Evolutionary conservation across 1,140 invertebrate genomes (phyloP).

Genomic region (Heliconius eleuchia): DNA sequence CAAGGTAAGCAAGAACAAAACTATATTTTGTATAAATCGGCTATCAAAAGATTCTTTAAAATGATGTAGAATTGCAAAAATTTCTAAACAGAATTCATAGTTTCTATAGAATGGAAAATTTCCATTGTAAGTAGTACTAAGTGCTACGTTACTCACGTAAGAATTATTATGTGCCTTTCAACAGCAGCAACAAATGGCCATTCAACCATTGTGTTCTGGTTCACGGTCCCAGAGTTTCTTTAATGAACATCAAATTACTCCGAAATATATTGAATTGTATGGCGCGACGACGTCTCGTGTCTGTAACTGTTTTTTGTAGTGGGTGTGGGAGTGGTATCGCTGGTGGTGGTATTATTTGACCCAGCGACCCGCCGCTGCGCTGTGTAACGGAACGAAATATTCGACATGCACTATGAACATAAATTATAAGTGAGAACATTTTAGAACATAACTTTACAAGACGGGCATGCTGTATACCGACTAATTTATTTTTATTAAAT

Average conservation of each 20-base stretch:
- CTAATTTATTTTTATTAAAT: neutral
- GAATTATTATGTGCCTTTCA: conserved; percentile 75
- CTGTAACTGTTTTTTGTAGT: conserved; percentile 60
- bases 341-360: conserved; percentile 60
- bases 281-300: conserved; percentile 72
- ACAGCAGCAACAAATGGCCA: conserved; percentile 77
- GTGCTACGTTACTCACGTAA: conserved; percentile 70
- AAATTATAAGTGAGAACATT: conserved; percentile 81
- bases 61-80: conserved; percentile 12
- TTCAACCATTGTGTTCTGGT: conserved; percentile 80
- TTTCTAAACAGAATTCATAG: conserved; percentile 20
- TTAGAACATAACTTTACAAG: conserved; percentile 66
- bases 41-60: neutral
- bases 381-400: conserved; percentile 77
- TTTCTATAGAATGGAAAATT: conserved; percentile 38
- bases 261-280: conserved; percentile 80
- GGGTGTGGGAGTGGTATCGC: conserved; percentile 60
- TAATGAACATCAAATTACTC: conserved; percentile 81
- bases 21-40: neutral
- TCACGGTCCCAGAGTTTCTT: conserved; percentile 78
- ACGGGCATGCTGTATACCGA: neutral
- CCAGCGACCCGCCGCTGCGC: conserved; percentile 60
- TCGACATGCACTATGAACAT: conserved; percentile 77
- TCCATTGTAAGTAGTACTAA: conserved; percentile 71
- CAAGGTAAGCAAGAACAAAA: conserved; percentile 87